Evolutionary conservation across 1,140 invertebrate genomes (phyloP), one percentile per base, ranked within the genome.

Genomic region (Micrasema longulum): DNA sequence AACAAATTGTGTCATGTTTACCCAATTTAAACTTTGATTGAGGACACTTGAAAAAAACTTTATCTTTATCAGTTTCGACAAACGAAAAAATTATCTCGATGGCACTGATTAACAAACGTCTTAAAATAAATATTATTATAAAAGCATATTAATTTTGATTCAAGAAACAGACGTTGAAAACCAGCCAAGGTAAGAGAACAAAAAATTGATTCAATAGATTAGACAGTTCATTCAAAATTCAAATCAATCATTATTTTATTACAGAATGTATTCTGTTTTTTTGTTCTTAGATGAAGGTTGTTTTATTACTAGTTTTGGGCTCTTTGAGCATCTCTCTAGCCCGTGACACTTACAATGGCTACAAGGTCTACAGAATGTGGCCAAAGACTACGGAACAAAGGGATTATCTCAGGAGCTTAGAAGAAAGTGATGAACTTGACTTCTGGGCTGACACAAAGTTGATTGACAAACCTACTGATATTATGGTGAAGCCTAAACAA

Each of bases 401-500:
- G 12, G 23, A 53, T 10, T 36, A 64, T 12, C 36, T 73, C 3
- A 14, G 23, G 9, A 64, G 31, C 5, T 20, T 64, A 5, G 62
- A 43, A 23, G 47, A 62, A 9, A 26, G 43, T 12, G 20, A 47
- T n/a, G 43, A 64, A 5, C 48, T 75, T 6, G 74, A 76, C 55
- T 76, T 76, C 64, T 76, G 75, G 75, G 41, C 55, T 7, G 60
- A 36, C 12, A 12, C 20, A 0, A 71, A 60, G 38, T 18, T 11
- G 4, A 26, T 18, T 5, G 55, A 36, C 10, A 23, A n/a, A 5
- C 69, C 77, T 22, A 78, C 81, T 6, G 78, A 83, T 67, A 69
- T 83, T 12, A 78, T 82, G 77, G 78, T 83, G 16, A 60, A 78
- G 22, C 81, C 82, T 1, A 57, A 79, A 26, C 18, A 72, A 10